Evolutionary conservation across 2,113 vertebrate species (phyloP).

Genomic region (Peromyscus polionotus): DNA sequence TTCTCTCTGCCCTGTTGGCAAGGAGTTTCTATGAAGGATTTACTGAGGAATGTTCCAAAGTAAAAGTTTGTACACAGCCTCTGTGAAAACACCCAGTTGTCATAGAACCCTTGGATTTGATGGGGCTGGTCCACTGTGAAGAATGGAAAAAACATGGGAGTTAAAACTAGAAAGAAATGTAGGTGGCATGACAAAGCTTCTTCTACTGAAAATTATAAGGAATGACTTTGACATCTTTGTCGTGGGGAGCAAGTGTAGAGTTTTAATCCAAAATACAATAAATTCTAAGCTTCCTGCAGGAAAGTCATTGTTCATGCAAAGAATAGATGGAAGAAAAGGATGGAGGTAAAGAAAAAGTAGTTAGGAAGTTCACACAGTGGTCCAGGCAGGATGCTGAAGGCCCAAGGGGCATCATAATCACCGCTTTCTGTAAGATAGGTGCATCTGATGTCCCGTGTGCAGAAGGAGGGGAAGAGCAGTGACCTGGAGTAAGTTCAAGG

Average conservation of each 20-base stretch:
- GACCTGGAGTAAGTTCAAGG: neutral
- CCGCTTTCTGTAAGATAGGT: neutral
- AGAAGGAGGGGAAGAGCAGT: neutral
- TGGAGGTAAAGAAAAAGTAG: neutral
- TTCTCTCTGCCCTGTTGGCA: neutral
- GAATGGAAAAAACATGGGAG: neutral
- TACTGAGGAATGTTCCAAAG: neutral
- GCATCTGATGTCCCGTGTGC: neutral
- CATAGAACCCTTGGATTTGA: neutral
- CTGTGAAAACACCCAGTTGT: neutral
- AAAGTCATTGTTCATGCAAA: neutral
- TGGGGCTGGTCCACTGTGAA: neutral
- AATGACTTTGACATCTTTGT: neutral
- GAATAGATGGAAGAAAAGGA: neutral
- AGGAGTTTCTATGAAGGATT: neutral
- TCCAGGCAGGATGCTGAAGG: neutral
- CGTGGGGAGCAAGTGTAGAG: neutral
- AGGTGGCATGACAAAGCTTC: neutral
- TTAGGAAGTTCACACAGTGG: neutral
- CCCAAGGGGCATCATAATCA: neutral
- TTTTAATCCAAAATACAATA: neutral
- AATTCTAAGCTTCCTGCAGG: neutral
- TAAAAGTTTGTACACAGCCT: neutral
- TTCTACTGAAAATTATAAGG: neutral
- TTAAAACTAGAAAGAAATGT: neutral